Conservation (phyloP, 2,888 invertebrate genomes). For the Lycaena phlaeas region DNA sequence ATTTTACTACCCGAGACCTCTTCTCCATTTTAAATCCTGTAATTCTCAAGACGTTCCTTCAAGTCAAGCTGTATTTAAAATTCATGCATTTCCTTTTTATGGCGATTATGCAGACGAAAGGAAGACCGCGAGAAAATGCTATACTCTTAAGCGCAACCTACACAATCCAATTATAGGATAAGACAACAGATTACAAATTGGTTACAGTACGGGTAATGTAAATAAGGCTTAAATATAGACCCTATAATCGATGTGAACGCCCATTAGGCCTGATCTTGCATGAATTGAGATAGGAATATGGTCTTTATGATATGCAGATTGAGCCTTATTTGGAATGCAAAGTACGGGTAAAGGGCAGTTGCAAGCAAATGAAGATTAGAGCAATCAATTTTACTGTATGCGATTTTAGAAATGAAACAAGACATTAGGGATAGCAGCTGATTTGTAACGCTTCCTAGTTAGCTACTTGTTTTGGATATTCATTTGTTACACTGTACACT, state of each 20-base stretch:
- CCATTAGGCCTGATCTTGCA: constrained; percentile 5
- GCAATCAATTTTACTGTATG: constrained; percentile 11
- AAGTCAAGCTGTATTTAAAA: background rate
- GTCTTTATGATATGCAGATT: background rate
- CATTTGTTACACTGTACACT: background rate
- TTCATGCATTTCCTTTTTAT: background rate
- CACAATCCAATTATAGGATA: constrained; percentile 9
- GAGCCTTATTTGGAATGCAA: background rate
- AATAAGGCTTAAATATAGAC: constrained; percentile 12
- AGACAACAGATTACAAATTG: constrained; percentile 11
- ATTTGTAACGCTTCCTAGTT: constrained; percentile 9
- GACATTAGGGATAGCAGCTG: constrained; percentile 10
- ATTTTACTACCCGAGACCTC: no score
- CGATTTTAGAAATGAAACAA: constrained; percentile 12
- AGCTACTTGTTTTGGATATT: constrained; percentile 4
- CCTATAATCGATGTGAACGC: constrained; percentile 7
- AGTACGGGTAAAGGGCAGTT: constrained; percentile 4
- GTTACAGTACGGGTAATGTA: constrained; percentile 11
- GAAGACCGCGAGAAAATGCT: background rate
- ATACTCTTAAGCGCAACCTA: constrained; percentile 8
- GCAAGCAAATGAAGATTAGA: constrained; percentile 7
- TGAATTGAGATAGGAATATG: background rate
- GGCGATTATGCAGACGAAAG: background rate
- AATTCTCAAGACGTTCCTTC: no score
- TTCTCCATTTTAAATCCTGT: no score